These are phyloP conservation scores for Apis laboriosa DNA, from an alignment of 1,140 invertebrate genomes.

Conservation along the genomic window DNA sequence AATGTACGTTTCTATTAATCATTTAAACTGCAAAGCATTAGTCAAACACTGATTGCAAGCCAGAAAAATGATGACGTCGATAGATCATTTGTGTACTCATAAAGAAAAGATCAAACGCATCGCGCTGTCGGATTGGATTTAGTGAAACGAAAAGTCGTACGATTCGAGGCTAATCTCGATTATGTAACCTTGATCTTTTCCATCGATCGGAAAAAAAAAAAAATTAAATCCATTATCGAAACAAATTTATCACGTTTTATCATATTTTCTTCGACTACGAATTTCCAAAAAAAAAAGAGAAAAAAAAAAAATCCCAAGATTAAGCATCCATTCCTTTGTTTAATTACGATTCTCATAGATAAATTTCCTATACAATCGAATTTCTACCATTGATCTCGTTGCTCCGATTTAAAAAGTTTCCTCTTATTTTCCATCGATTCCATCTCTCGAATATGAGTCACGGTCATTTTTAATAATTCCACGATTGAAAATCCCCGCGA, in stretches of 20 bases:
- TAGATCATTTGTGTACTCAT: not conserved
- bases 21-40: not conserved
- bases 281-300: no score
- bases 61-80: slow-evolving; percentile 1
- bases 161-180: not conserved
- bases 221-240: no score
- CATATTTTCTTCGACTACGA: no score
- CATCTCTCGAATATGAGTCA: no score
- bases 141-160: not conserved
- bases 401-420: no score
- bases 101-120: not conserved
- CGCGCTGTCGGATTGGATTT: not conserved
- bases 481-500: not conserved
- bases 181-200: not conserved
- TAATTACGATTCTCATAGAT: no score
- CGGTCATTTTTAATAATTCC: not conserved
- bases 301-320: not conserved
- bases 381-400: not conserved
- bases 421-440: no score
- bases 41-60: not conserved
- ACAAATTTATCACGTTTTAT: no score
- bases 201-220: no score
- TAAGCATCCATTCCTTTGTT: not conserved
- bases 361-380: no score
- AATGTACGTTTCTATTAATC: not conserved